A percentile compares a stretch with the other conserved stretches of the same genome.
Conservation (phyloP, 2,797 vertebrate species). For the Prionace glauca region DNA sequence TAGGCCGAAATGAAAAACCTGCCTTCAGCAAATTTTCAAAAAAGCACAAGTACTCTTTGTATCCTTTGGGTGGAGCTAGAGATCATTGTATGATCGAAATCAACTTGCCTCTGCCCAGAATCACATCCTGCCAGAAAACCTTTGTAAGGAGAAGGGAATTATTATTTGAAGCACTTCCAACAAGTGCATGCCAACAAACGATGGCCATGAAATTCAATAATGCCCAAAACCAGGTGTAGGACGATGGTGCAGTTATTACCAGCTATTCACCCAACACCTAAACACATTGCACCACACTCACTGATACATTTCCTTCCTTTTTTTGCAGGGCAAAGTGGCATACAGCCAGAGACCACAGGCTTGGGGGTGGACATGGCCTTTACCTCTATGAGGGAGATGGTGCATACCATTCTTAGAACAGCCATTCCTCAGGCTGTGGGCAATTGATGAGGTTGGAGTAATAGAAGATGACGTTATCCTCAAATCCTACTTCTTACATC, state of each 20-base stretch:
- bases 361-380: not conserved
- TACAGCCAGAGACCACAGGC: not conserved
- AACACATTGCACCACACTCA: not conserved
- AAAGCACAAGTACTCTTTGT: not conserved
- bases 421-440: not conserved
- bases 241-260: accelerated
- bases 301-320: not conserved
- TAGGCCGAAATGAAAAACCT: not conserved
- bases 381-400: not conserved
- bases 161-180: not conserved
- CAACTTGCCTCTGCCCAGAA: not conserved
- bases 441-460: not conserved
- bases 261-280: not conserved
- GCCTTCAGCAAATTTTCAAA: not conserved
- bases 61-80: slow-evolving; percentile 5
- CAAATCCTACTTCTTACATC: not conserved
- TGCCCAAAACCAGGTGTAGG: too few species aligned
- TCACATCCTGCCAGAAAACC: not conserved
- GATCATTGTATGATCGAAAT: not conserved
- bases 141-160: not conserved
- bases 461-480: not conserved
- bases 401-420: not conserved
- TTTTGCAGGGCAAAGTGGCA: not conserved
- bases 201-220: not conserved
- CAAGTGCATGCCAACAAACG: not conserved